Conservation (phyloP, 1,140 invertebrate species). For the Trichogramma pretiosum region DNA sequence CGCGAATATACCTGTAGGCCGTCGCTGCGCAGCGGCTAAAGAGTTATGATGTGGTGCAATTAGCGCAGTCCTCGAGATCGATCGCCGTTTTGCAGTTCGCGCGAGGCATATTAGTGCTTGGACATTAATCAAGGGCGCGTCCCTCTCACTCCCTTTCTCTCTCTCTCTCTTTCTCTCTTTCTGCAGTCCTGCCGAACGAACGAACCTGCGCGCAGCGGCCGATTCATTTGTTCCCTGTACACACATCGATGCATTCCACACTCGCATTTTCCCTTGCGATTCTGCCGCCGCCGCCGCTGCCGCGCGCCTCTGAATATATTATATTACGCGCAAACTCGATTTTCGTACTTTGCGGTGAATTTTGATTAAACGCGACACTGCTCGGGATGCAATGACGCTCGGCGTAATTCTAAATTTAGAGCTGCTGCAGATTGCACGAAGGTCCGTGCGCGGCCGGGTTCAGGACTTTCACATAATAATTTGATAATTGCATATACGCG, state of each 20-base stretch:
- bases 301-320: background rate
- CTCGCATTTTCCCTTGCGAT: constrained; percentile 10
- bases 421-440: too few relatives aligned
- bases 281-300: constrained; percentile 14
- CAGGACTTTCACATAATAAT: too few relatives aligned
- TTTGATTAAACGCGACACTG: background rate
- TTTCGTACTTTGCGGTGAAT: constrained; percentile 7
- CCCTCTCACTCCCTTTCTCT: constrained; percentile 1
- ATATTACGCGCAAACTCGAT: background rate
- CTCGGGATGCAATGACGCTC: too few relatives aligned
- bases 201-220: constrained; percentile 6
- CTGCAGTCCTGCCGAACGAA: too few relatives aligned
- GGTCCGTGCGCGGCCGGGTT: too few relatives aligned
- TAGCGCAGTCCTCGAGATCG: constrained; percentile 48
- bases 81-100: too few relatives aligned
- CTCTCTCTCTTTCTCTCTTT: constrained; percentile 8
- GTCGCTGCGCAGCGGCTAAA: constrained; percentile 26
- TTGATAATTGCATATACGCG: too few relatives aligned
- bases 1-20: constrained; percentile 24
- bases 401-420: too few relatives aligned
- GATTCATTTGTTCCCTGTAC: too few relatives aligned
- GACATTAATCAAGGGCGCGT: constrained; percentile 43
- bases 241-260: too few relatives aligned
- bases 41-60: constrained; percentile 47
- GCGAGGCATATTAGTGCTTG: too few relatives aligned